Conservation (phyloP, 64 coral and sea anemone genomes). For the Dendrophyllia cribrosa region DNA sequence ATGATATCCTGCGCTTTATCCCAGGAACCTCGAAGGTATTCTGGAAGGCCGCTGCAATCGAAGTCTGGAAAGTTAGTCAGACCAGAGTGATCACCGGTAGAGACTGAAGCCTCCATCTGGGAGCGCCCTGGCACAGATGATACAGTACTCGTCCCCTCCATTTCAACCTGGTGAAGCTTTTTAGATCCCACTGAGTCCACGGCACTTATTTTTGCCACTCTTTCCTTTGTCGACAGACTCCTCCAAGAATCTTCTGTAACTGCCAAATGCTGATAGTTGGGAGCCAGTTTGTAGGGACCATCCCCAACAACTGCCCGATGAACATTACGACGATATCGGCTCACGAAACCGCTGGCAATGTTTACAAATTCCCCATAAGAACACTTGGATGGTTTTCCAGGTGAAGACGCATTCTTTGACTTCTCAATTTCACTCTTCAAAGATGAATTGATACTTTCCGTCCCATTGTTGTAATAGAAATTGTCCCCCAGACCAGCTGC, state of each 20-base stretch:
- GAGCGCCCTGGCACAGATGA: conserved; percentile 15
- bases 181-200: neutral
- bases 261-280: conserved; percentile 29
- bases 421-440: conserved; percentile 45
- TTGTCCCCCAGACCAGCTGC: conserved; percentile 41
- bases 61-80: conserved; percentile 3
- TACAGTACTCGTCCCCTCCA: neutral
- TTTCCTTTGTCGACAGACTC: conserved; percentile 1
- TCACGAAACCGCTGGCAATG: neutral
- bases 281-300: conserved; percentile 45
- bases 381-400: conserved; percentile 52
- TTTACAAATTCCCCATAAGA: conserved; percentile 20
- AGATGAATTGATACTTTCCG: conserved; percentile 63
- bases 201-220: neutral
- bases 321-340: conserved; percentile 24
- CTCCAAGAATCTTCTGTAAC: conserved; percentile 22
- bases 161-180: no score
- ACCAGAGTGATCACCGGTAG: neutral
- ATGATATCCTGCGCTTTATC: conserved; percentile 1
- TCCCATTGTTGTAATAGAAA: conserved; percentile 59
- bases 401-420: conserved; percentile 38
- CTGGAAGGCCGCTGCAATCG: neutral
- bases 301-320: conserved; percentile 33
- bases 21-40: neutral
- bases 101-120: neutral